These are phyloP conservation scores for Lethenteron reissneri DNA, from an alignment of 2,113 vertebrate species.

Conservation along the genomic window DNA sequence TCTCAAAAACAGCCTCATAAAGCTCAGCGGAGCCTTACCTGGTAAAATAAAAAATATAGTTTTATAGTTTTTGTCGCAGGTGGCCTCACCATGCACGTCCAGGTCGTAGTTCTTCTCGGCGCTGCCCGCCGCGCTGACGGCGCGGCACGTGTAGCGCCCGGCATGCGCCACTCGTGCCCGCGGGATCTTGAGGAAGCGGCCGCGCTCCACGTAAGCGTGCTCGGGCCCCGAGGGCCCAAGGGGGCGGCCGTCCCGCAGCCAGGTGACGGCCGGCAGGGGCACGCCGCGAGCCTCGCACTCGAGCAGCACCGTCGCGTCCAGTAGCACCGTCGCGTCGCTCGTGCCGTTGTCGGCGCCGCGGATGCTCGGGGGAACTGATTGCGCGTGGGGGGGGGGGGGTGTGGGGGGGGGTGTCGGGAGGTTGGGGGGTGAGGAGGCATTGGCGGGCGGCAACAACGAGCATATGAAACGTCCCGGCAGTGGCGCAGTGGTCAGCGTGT, in stretches of 20 bases:
- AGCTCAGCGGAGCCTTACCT: too few relatives aligned
- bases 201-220: constrained; percentile 43
- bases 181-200: constrained; percentile 55
- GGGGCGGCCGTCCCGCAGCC: constrained; percentile 42
- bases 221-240: constrained; percentile 33
- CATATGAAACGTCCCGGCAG: too few relatives aligned
- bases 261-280: constrained; percentile 52
- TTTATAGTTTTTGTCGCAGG: too few relatives aligned
- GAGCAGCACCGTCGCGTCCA: constrained; percentile 37
- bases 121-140: constrained; percentile 59
- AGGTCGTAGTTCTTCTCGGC: constrained; percentile 53
- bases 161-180: constrained; percentile 39
- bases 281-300: constrained; percentile 64
- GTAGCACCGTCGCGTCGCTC: constrained; percentile 32
- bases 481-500: too few relatives aligned
- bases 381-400: too few relatives aligned
- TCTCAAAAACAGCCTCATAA: too few relatives aligned
- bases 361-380: constrained; percentile 57
- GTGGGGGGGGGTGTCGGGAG: too few relatives aligned
- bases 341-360: constrained; percentile 52
- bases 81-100: constrained; percentile 44
- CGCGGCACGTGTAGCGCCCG: constrained; percentile 64
- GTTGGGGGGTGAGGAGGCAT: too few relatives aligned
- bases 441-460: too few relatives aligned
- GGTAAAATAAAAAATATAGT: too few relatives aligned